Evolutionary conservation across 1,140 invertebrate species (phyloP).

Genomic region (Aplysia californica): DNA sequence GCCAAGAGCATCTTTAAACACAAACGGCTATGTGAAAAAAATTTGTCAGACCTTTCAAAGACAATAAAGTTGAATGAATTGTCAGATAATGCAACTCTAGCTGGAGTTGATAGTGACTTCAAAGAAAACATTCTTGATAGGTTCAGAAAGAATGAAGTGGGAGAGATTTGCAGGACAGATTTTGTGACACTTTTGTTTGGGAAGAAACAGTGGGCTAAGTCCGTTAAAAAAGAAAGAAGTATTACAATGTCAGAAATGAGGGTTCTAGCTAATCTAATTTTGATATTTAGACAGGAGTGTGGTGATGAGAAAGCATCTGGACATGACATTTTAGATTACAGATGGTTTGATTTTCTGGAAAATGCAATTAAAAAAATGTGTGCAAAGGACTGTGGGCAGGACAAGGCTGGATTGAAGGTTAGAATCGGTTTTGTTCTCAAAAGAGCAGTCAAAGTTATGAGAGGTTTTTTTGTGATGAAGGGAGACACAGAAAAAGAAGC

Average conservation of each 20-base stretch:
- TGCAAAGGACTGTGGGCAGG: background rate
- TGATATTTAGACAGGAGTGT: background rate
- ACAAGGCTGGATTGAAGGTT: slow-evolving; percentile 13
- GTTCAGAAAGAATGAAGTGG: slow-evolving; percentile 29
- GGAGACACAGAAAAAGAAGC: slow-evolving; percentile 6
- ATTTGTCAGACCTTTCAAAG: background rate
- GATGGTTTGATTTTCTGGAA: background rate
- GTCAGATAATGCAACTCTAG: background rate
- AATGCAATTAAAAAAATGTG: background rate
- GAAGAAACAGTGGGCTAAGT: slow-evolving; percentile 27
- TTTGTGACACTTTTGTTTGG: slow-evolving; percentile 18
- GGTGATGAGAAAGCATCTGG: background rate
- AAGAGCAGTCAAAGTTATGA: slow-evolving; percentile 4
- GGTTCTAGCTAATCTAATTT: slow-evolving; percentile 5
- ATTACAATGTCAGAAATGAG: slow-evolving; percentile 14
- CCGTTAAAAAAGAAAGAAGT: slow-evolving; percentile 13
- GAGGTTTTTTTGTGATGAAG: background rate
- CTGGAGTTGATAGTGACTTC: background rate
- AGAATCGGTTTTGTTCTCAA: slow-evolving; percentile 6
- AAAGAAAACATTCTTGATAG: slow-evolving; percentile 20
- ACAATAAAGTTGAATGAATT: background rate
- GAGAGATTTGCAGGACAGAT: slow-evolving; percentile 24
- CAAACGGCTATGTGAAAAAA: slow-evolving; percentile 5
- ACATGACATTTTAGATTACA: background rate
- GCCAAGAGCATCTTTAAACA: slow-evolving; percentile 15